phyloP scores from a whole-genome alignment of 1,140 invertebrate species.

The Melanaphis sacchari region DNA sequence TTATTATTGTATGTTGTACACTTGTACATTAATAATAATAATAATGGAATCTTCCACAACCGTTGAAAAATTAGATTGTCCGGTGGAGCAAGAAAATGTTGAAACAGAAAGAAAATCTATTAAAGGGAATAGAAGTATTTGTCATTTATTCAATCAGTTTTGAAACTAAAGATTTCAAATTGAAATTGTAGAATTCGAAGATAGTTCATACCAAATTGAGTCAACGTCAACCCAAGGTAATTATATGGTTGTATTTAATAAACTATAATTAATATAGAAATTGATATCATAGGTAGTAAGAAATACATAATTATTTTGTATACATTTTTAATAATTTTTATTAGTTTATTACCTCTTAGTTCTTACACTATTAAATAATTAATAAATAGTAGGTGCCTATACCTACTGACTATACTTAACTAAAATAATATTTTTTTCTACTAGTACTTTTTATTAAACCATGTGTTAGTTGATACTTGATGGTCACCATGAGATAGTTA shows the following conservation, averaged over 20 bases:
- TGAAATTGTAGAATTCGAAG: not conserved
- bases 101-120: slow-evolving; percentile 10
- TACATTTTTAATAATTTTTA: too few relatives aligned
- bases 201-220: not conserved
- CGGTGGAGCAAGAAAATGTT: slow-evolving; percentile 1
- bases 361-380: too few relatives aligned
- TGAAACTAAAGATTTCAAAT: slow-evolving; percentile 9
- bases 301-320: not conserved
- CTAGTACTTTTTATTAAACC: too few relatives aligned
- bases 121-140: slow-evolving; percentile 9
- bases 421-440: too few relatives aligned
- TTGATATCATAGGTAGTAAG: not conserved
- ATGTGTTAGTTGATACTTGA: too few relatives aligned
- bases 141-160: slow-evolving; percentile 23
- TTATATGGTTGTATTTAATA: not conserved
- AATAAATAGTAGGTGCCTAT: too few relatives aligned
- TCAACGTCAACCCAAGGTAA: slow-evolving; percentile 21
- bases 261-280: slow-evolving; percentile 7
- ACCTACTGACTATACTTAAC: too few relatives aligned
- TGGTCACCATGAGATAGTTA: too few relatives aligned
- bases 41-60: slow-evolving; percentile 2
- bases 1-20: slow-evolving; percentile 5
- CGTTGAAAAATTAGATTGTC: slow-evolving; percentile 17
- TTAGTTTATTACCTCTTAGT: too few relatives aligned
- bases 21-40: slow-evolving; percentile 9